Base-by-base conservation (phyloP, 2,113 vertebrate species). In the Sinocyclocheilus maitianheensis region DNA sequence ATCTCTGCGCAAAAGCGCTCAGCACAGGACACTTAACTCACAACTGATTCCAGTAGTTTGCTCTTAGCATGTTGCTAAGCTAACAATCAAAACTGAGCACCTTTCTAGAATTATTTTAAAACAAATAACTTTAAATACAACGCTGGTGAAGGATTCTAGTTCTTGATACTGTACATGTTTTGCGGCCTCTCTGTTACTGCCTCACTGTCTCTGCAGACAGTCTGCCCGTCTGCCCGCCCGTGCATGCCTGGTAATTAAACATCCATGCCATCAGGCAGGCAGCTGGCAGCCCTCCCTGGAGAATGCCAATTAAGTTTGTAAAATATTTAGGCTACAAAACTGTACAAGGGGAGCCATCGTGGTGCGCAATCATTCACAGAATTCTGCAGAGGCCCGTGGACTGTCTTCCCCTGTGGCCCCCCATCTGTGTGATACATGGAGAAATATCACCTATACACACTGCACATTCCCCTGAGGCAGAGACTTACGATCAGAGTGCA, bases 241-340 rank as follows among this genome's bases (percentile, higher is more conserved):
- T 90, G 79, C 90, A 88, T 82, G 90, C 89, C 90, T 92, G 90
- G 92, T 95, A 95, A 95, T 95, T 95, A 95, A 92, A 94, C 92
- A 91, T 91, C 90, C 91, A 90, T 81, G 90, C 94, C 94, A 95
- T 94, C 92, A 93, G 94, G 93, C 94, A 91, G 94, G 93, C 95
- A 96, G 94, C 94, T 96, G 95, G 93, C 93, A 85, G 91, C 89
- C 90, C 91, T 91, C 95, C 93, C 93, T 83, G 1, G 92, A 93
- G 95, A 91, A 95, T 92, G 95, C 94, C 94, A 96, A 96, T 96
- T 96, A 96, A 94, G 93, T 95, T 94, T 94, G 94, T 94, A 94
- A 96, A 95, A 95, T 94, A 95, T 96, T 96, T 96, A 95, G 91
- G 94, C 93, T 94, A 96, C 94, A 95, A 95, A 95, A 95, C 94